phyloP scores from a whole-genome alignment of 2,888 invertebrate genomes.

The Drosophila basisetae region DNA sequence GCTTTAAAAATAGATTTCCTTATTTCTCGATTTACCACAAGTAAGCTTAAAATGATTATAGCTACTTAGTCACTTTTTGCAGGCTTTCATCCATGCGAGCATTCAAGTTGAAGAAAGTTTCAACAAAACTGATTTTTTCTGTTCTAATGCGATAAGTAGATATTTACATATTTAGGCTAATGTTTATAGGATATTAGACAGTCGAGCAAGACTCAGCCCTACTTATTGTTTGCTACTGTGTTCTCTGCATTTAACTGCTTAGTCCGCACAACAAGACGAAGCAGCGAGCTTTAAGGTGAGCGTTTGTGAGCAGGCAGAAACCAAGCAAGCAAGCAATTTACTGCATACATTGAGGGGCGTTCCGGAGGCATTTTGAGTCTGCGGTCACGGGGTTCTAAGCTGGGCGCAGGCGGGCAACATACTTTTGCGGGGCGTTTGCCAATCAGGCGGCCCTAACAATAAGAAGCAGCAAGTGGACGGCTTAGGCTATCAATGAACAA shows the following conservation, averaged over 20 bases:
- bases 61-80: neutral
- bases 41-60: neutral
- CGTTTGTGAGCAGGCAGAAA: neutral
- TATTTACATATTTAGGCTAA: neutral
- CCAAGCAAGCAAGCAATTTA: slow-evolving; percentile 68
- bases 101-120: neutral
- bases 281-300: slow-evolving; percentile 43
- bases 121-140: neutral
- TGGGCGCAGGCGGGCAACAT: neutral
- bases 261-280: slow-evolving; percentile 26
- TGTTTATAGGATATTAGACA: slow-evolving; percentile 14
- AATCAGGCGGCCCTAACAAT: slow-evolving; percentile 53
- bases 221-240: slow-evolving; percentile 40
- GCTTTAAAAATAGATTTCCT: neutral
- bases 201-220: neutral
- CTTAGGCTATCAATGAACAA: slow-evolving; percentile 56
- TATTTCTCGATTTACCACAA: neutral
- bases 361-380: slow-evolving; percentile 44
- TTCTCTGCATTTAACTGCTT: slow-evolving; percentile 66
- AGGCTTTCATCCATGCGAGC: neutral
- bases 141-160: neutral
- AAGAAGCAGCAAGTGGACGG: slow-evolving; percentile 52
- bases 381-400: slow-evolving; percentile 39
- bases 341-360: slow-evolving; percentile 68
- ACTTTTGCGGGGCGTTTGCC: slow-evolving; percentile 23